Evolutionary conservation across 2,797 vertebrate species (phyloP).

Genomic region (Sciaenops ocellatus): DNA sequence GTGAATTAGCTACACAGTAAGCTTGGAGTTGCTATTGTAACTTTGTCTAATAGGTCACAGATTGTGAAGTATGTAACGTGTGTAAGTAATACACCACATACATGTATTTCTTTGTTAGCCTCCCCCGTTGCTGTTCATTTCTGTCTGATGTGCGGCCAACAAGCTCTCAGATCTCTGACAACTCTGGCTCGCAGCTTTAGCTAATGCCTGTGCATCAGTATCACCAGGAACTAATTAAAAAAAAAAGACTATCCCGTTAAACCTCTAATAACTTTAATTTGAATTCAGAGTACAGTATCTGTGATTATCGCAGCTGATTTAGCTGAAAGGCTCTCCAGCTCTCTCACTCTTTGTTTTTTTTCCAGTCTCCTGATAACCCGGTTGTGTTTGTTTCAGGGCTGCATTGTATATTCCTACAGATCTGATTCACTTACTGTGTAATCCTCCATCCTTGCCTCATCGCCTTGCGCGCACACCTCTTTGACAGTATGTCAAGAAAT

Average conservation of each 20-base stretch:
- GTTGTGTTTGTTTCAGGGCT: conserved; percentile 27
- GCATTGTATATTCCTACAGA: conserved; percentile 46
- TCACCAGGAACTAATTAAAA: conserved; percentile 32
- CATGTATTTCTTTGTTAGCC: conserved; percentile 3
- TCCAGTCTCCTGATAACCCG: conserved; percentile 19
- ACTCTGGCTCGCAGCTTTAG: background rate
- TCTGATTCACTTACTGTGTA: conserved; percentile 39
- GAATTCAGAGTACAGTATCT: background rate
- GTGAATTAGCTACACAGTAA: background rate
- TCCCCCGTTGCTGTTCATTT: background rate
- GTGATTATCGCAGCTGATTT: conserved; percentile 26
- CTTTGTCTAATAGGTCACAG: conserved; percentile 1
- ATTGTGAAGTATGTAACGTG: background rate
- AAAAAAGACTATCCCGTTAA: background rate
- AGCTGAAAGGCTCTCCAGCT: conserved; percentile 16
- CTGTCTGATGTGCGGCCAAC: conserved; percentile 30
- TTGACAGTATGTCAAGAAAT: conserved; percentile 38
- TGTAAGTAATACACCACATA: conserved; percentile 12
- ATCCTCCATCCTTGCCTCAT: conserved; percentile 48
- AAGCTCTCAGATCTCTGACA: conserved; percentile 25
- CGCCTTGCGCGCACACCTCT: conserved; percentile 28
- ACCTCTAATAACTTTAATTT: conserved; percentile 14
- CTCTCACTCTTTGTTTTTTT: conserved; percentile 24
- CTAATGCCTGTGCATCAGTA: conserved; percentile 14
- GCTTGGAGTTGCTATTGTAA: background rate